phyloP scores from a whole-genome alignment of 2,113 vertebrate species.

The Sylvia atricapilla region DNA sequence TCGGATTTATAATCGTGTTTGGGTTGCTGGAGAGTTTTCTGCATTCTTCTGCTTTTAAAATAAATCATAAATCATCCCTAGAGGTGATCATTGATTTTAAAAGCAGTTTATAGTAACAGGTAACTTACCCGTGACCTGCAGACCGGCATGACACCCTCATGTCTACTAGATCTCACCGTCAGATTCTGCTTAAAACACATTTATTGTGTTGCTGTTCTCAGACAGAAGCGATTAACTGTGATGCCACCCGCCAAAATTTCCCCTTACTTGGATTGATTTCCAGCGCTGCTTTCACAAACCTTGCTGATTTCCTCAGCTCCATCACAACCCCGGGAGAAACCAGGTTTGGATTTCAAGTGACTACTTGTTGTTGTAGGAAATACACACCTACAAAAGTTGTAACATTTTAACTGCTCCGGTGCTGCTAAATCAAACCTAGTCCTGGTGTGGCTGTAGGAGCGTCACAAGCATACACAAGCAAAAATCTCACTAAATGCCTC shows the following conservation, averaged over 20 bases:
- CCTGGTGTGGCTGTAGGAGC: accelerated
- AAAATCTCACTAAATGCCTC: not conserved
- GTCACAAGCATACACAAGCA: not conserved
- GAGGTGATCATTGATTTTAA: not conserved
- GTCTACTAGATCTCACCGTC: not conserved
- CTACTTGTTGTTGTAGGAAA: not conserved
- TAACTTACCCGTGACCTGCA: not conserved
- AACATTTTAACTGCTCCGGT: not conserved
- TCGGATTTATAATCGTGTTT: not conserved
- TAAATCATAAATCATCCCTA: not conserved
- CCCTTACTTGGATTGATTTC: not conserved
- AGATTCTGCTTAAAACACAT: not conserved
- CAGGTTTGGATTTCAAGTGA: not conserved
- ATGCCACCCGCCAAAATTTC: not conserved
- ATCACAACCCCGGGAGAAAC: accelerated
- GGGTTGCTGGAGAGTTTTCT: not conserved
- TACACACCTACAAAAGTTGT: not conserved
- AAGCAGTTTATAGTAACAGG: not conserved
- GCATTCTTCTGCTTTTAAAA: not conserved
- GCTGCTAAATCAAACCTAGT: not conserved
- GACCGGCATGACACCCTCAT: not conserved
- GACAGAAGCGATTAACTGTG: not conserved
- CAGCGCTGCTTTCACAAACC: accelerated
- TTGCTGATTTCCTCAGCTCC: not conserved
- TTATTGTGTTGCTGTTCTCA: not conserved